Base-by-base conservation (phyloP, 2,888 invertebrate species). In the Papilio demoleus region DNA sequence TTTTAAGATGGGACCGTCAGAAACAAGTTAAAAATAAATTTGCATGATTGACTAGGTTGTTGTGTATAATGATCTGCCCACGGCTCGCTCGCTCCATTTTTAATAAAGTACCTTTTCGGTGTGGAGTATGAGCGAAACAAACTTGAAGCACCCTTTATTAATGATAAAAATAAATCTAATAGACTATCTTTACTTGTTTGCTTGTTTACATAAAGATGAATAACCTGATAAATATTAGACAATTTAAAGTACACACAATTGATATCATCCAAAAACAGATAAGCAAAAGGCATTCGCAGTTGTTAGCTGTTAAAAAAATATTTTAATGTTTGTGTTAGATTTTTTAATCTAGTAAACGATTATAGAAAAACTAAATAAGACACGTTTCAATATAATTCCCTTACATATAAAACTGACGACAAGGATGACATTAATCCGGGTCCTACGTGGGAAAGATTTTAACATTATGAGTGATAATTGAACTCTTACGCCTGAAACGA, bases 391-490 rank as follows among this genome's bases (percentile, higher is more conserved):
- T 45, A 45, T 45, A 45, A 45, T 17, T 9, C 17, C 42, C 8
- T 42, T 3, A 8, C 6, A 17, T n/a, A n/a, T 42, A 17, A 42
- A 17, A 42, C 19, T 45, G 17, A 40, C 12, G 22, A 61, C 11
- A 61, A 31, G 17, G 17, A 31, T 31, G 5, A 11, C 27, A 5
- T 31, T 61, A 8, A 61, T 61, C 61, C 45, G 42, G 61, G 14
- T 45, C 45, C 40, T 60, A 24, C n/a, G n/a, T 60, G 34, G n/a
- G n/a, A n/a, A n/a, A n/a, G n/a, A n/a, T 60, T 60, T 24, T 42
- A 40, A 24, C 40, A 60, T 40, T n/a, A 24, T 42, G n/a, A 60
- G 22, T 40, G 19, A 40, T 60, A n/a, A 24, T 12, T 24, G 8
- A 24, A 31, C 14, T 17, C 17, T 17, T 17, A 42, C 24, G 40